Conservation (phyloP, 2,797 vertebrate genomes). For the Phrynocephalus guinanensis region DNA sequence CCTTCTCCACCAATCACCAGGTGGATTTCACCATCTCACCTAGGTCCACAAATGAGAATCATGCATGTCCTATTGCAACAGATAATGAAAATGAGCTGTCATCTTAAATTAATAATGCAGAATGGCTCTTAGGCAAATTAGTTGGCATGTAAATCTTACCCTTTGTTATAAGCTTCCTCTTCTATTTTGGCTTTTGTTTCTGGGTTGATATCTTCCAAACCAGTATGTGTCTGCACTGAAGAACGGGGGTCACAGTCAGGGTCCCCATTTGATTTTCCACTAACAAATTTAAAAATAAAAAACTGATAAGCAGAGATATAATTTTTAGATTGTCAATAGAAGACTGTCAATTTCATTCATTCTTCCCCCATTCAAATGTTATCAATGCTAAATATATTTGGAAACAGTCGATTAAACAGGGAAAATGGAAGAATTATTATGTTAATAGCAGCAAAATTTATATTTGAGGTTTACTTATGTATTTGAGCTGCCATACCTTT, state of each 20-base stretch:
- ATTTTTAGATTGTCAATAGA: slow-evolving; percentile 19
- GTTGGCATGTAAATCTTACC: slow-evolving; percentile 73
- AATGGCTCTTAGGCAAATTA: slow-evolving; percentile 31
- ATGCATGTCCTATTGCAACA: slow-evolving; percentile 3
- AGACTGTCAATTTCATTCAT: slow-evolving; percentile 31
- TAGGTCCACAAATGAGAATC: neutral
- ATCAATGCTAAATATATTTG: too few species aligned
- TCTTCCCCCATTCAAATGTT: neutral
- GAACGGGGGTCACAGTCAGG: slow-evolving; percentile 81
- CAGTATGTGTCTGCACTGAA: slow-evolving; percentile 76
- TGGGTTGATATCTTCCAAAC: slow-evolving; percentile 84
- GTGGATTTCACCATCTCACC: too few species aligned
- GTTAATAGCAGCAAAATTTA: too few species aligned
- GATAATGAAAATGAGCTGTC: slow-evolving; percentile 9
- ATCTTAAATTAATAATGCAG: neutral
- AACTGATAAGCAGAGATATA: slow-evolving; percentile 25
- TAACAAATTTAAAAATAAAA: slow-evolving; percentile 78
- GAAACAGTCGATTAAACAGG: too few species aligned
- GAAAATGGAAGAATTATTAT: too few species aligned
- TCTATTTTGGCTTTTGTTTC: slow-evolving; percentile 92
- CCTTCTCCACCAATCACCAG: too few species aligned
- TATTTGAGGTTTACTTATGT: too few species aligned
- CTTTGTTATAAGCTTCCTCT: slow-evolving; percentile 94
- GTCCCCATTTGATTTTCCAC: slow-evolving; percentile 87
- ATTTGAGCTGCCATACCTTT: neutral